Conservation (phyloP, 2,113 vertebrate genomes). For the Stegostoma tigrinum region DNA sequence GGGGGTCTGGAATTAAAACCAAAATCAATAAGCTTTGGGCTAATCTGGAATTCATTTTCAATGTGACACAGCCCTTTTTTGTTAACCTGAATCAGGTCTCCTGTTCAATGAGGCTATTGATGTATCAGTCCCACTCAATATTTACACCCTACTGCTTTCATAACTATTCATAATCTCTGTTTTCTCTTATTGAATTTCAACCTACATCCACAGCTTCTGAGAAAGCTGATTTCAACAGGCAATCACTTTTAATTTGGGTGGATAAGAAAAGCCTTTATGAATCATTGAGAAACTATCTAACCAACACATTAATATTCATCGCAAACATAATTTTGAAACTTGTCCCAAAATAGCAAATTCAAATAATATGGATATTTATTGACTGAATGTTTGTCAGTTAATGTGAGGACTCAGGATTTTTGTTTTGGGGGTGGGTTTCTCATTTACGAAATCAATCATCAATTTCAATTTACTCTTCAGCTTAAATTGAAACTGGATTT, state of each 20-base stretch:
- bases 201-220: not conserved
- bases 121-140: not conserved
- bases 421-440: too few species aligned
- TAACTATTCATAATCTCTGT: not conserved
- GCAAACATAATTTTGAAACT: not conserved
- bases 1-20: not conserved
- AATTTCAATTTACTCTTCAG: not conserved
- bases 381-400: not conserved
- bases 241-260: not conserved
- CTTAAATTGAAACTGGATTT: not conserved
- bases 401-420: not conserved
- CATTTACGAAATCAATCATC: not conserved
- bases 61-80: not conserved
- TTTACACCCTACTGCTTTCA: not conserved
- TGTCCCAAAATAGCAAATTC: not conserved
- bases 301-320: not conserved
- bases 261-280: not conserved
- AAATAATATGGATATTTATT: not conserved
- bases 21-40: not conserved
- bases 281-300: not conserved
- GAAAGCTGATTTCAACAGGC: not conserved
- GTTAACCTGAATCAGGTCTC: not conserved
- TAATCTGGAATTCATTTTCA: not conserved
- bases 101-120: not conserved
- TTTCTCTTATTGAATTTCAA: not conserved